phyloP scores from a whole-genome alignment of 2,113 vertebrate species.

The Hypomesus transpacificus region DNA sequence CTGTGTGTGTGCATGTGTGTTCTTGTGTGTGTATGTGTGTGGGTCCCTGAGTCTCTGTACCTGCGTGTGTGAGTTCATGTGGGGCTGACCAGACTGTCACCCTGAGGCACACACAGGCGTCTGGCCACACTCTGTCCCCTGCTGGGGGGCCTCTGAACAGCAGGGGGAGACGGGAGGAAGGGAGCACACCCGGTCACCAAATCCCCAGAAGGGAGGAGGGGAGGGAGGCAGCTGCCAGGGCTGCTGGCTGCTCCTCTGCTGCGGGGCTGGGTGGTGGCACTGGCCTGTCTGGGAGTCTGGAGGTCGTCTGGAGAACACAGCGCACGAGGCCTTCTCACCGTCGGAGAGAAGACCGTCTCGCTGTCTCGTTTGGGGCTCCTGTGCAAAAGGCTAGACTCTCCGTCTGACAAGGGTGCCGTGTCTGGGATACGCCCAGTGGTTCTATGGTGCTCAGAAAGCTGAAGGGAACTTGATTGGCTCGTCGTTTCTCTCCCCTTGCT shows the following conservation, averaged over 20 bases:
- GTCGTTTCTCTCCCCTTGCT: no score
- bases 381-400: no score
- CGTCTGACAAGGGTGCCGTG: no score
- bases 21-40: no score
- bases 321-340: no score
- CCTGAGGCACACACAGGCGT: slow-evolving; percentile 9
- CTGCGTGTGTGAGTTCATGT: slow-evolving; percentile 17
- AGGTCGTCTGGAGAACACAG: no score
- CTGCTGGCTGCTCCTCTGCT: neutral
- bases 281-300: neutral
- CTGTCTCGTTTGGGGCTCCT: no score
- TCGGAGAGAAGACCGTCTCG: no score
- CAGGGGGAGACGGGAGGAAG: slow-evolving; percentile 38
- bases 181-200: neutral
- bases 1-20: no score
- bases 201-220: neutral
- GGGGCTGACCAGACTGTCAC: slow-evolving; percentile 26
- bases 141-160: slow-evolving; percentile 30
- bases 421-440: no score
- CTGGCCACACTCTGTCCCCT: slow-evolving; percentile 30
- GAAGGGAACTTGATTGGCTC: no score
- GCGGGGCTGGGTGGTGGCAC: neutral
- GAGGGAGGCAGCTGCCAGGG: neutral
- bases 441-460: no score
- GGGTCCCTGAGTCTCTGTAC: neutral